Evolutionary conservation across 2,888 invertebrate species (phyloP), one percentile per base, ranked within the genome.

Genomic region (Sipunculus nudus): DNA sequence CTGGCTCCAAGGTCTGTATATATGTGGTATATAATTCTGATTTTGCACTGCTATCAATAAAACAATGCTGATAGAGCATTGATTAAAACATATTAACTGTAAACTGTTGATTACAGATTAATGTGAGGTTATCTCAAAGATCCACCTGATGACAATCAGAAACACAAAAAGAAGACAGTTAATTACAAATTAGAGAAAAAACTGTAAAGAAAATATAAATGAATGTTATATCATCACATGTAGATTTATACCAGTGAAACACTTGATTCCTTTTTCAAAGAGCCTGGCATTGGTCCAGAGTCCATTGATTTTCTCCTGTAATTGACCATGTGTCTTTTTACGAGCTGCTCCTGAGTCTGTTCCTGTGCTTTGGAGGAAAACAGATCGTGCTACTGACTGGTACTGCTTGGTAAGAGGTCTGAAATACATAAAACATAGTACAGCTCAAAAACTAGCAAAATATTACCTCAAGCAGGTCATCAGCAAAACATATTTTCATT

Each of bases 271-370:
- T 64, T 83, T 84, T 61, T 84, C 84, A 77, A 83, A 84, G 52
- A 86, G 72, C 53, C 75, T 75, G 26, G 81, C 78, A 67, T 84
- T 84, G 29, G 76, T 78, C 75, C 84, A 79, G 2, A 93, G 84
- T 52, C 89, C 88, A 77, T 92, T 92, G 2, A 96, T 86, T 78
- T 91, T 92, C 73, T 94, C 92, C 83, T 93, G 92, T 38, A 93
- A 85, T 57, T 91, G 90, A 3, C 90, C 89, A 81, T 92, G 92
- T 1, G 90, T 91, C 80, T 92, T 92, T 69, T 92, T 88, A 39
- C 80, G 77, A 23, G 76, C 79, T 68, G 91, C 85, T 75, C 89
- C 89, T 10, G 89, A 88, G 78, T 89, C 88, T 71, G 91, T 89
- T 4, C 76, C 77, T n/a, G 91, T 85, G 21, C 90, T 88, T 61